Conservation (phyloP, 2,888 invertebrate species). For the Drosophila antonietae region DNA sequence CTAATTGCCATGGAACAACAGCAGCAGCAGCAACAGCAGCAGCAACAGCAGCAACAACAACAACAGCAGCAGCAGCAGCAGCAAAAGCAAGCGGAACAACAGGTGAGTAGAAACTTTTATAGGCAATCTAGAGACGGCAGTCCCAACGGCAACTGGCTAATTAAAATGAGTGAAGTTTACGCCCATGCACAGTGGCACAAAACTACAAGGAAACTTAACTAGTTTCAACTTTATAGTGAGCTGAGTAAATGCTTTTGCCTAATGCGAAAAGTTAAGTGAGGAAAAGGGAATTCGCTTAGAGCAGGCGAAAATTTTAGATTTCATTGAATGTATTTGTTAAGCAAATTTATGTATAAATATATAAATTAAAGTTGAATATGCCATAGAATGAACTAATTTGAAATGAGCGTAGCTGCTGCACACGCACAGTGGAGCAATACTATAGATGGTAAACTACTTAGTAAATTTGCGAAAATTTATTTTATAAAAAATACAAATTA, state of each 20-base stretch:
- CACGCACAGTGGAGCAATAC: too few species aligned
- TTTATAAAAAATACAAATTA: too few species aligned
- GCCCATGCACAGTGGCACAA: conserved; percentile 2
- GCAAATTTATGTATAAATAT: not conserved
- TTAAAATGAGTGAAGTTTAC: conserved; percentile 2
- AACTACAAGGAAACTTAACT: not conserved
- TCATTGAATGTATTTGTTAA: not conserved
- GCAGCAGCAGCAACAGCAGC: conserved; percentile 37
- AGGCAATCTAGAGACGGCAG: not conserved
- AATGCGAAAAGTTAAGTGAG: not conserved
- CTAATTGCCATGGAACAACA: conserved; percentile 42
- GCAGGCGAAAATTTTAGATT: too few species aligned
- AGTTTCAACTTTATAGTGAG: not conserved
- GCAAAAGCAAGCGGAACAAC: conserved; percentile 34
- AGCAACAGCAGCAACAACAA: conserved; percentile 21
- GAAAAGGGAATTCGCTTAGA: not conserved
- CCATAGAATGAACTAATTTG: too few species aligned
- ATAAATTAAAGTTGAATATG: too few species aligned
- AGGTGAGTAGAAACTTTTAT: conserved; percentile 1
- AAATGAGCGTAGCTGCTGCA: too few species aligned
- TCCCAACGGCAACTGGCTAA: conserved; percentile 1
- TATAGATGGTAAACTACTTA: too few species aligned
- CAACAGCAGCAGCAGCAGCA: conserved; percentile 41
- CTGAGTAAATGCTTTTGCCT: not conserved
- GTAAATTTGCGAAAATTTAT: too few species aligned